These are phyloP conservation scores for Imbricaverruca yamaguchii DNA, from an alignment of 2,888 invertebrate genomes.

Conservation along the genomic window DNA sequence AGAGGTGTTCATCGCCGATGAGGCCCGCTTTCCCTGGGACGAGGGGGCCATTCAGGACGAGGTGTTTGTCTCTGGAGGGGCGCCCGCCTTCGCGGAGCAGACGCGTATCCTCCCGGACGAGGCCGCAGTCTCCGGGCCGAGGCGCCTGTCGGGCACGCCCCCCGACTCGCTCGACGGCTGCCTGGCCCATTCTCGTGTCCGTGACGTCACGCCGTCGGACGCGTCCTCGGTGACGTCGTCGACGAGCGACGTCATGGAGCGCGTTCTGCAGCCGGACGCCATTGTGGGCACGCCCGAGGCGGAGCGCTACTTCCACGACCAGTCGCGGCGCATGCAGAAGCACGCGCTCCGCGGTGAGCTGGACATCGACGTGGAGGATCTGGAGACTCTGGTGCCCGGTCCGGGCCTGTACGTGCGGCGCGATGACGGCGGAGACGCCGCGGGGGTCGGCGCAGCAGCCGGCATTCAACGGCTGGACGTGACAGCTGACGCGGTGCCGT, in stretches of 20 bases:
- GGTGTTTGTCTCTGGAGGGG: too few species aligned
- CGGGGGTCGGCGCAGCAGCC: background rate
- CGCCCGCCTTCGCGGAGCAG: too few species aligned
- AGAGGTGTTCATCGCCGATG: background rate
- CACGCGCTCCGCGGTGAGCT: background rate
- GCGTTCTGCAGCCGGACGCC: constrained; percentile 29
- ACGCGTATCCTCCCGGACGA: too few species aligned
- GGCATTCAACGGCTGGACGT: background rate
- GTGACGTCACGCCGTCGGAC: constrained; percentile 15
- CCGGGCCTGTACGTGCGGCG: background rate
- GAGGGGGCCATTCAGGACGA: too few species aligned
- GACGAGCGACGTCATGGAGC: constrained; percentile 15
- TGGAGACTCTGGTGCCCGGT: background rate
- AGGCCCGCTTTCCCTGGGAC: too few species aligned
- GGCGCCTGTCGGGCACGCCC: background rate
- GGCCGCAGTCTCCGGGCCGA: too few species aligned
- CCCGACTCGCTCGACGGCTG: background rate
- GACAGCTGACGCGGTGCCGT: background rate
- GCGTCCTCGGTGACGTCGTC: background rate
- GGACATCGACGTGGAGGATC: background rate
- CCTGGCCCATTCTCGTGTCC: constrained; percentile 23
- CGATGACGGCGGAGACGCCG: background rate
- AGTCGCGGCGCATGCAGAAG: background rate
- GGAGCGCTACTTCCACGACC: constrained; percentile 29
- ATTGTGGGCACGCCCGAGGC: constrained; percentile 29